These are phyloP conservation scores for Saturnia pavonia DNA, from an alignment of 2,888 invertebrate genomes.

Conservation along the genomic window DNA sequence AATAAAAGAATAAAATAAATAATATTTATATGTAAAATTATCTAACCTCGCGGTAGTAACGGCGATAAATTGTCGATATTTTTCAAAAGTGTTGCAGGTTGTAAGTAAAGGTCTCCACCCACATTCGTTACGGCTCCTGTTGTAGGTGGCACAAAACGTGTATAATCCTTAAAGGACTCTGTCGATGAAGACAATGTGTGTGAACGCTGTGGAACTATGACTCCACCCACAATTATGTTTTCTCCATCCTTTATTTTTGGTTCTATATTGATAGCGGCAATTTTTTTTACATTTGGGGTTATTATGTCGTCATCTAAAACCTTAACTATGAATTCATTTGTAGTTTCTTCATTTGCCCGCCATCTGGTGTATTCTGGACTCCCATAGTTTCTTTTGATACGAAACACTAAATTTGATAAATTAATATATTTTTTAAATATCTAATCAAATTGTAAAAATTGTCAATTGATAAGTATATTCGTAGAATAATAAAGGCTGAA, in stretches of 20 bases:
- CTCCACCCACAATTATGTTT: constrained; percentile 67
- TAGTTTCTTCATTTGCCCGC: constrained; percentile 54
- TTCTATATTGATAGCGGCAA: constrained; percentile 65
- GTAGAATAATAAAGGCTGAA: background rate
- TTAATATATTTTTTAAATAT: constrained; percentile 17
- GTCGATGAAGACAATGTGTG: constrained; percentile 27
- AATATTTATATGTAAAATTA: background rate
- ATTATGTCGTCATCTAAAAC: constrained; percentile 68
- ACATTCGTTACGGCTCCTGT: constrained; percentile 33
- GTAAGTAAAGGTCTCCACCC: constrained; percentile 34
- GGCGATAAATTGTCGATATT: constrained; percentile 30
- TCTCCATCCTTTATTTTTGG: constrained; percentile 48
- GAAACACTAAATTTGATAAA: constrained; percentile 41
- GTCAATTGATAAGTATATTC: background rate
- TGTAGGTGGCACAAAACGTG: constrained; percentile 62
- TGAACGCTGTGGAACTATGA: constrained; percentile 45
- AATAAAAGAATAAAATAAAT: background rate
- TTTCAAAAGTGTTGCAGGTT: constrained; percentile 28
- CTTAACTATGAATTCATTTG: constrained; percentile 71
- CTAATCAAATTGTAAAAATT: constrained; percentile 15
- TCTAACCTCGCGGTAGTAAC: constrained; percentile 35
- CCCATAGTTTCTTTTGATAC: constrained; percentile 57
- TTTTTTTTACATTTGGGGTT: constrained; percentile 43
- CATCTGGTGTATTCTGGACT: constrained; percentile 67
- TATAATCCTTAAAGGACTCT: constrained; percentile 52